These are phyloP conservation scores for Nyctalus aviator DNA, from an alignment of 2,797 vertebrate species.

Conservation along the genomic window DNA sequence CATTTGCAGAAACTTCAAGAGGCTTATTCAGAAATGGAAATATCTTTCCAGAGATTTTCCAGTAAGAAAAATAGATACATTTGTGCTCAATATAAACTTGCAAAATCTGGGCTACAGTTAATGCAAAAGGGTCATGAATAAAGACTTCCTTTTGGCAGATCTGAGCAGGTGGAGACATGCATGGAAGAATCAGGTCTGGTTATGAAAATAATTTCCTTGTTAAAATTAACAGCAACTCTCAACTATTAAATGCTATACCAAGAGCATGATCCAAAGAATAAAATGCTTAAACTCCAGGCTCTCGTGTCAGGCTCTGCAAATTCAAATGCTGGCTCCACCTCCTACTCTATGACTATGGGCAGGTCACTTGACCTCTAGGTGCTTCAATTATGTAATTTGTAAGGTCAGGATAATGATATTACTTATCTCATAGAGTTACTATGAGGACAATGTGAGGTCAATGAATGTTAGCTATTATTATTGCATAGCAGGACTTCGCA, in stretches of 20 bases:
- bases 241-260: background rate
- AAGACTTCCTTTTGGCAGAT: conserved; percentile 17
- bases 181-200: conserved; percentile 4
- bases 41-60: conserved; percentile 60
- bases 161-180: background rate
- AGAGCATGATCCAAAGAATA: background rate
- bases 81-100: conserved; percentile 51
- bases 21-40: conserved; percentile 63
- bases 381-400: conserved; percentile 3
- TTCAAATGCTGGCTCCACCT: background rate
- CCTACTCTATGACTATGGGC: background rate
- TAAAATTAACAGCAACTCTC: conserved; percentile 43
- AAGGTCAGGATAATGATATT: background rate
- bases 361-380: background rate
- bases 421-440: background rate
- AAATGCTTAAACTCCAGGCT: background rate
- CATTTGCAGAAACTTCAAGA: conserved; percentile 72
- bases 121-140: conserved; percentile 15
- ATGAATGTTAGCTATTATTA: background rate
- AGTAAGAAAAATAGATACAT: conserved; percentile 57
- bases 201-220: conserved; percentile 45
- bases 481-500: background rate
- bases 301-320: background rate
- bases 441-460: background rate
- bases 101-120: conserved; percentile 31